phyloP scores from a whole-genome alignment of 2,888 invertebrate species.

The Sicus ferrugineus region DNA sequence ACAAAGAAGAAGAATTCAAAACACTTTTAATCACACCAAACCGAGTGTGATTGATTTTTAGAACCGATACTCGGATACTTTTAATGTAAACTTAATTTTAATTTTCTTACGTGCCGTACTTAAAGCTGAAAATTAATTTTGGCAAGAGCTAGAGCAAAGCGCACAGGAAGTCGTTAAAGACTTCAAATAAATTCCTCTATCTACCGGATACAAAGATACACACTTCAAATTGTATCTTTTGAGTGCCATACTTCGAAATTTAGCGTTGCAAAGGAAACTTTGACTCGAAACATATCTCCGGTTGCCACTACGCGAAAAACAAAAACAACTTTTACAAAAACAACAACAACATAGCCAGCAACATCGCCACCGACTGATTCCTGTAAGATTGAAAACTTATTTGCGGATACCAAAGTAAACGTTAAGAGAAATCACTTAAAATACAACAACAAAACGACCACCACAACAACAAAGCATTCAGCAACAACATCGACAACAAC shows the following conservation, averaged over 20 bases:
- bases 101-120: conserved; percentile 20
- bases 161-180: conserved; percentile 2
- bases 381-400: too few species aligned
- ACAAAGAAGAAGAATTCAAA: not conserved
- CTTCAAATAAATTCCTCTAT: not conserved
- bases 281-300: conserved; percentile 47
- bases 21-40: not conserved
- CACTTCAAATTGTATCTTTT: not conserved
- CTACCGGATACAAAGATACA: not conserved
- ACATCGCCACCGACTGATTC: conserved; percentile 21
- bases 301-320: conserved; percentile 32
- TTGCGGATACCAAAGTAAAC: too few species aligned
- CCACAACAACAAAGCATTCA: conserved; percentile 38
- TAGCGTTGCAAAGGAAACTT: not conserved
- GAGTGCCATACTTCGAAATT: conserved; percentile 22
- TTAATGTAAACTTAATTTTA: not conserved
- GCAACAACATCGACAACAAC: conserved; percentile 14
- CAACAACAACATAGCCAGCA: conserved; percentile 13
- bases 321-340: conserved; percentile 27
- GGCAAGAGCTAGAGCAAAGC: not conserved
- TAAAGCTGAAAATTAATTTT: not conserved
- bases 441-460: too few species aligned
- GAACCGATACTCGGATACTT: not conserved
- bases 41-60: not conserved
- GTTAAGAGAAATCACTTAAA: too few species aligned